Conservation (phyloP, 1,140 invertebrate species). For the Stegodyphus mimosarum region DNA sequence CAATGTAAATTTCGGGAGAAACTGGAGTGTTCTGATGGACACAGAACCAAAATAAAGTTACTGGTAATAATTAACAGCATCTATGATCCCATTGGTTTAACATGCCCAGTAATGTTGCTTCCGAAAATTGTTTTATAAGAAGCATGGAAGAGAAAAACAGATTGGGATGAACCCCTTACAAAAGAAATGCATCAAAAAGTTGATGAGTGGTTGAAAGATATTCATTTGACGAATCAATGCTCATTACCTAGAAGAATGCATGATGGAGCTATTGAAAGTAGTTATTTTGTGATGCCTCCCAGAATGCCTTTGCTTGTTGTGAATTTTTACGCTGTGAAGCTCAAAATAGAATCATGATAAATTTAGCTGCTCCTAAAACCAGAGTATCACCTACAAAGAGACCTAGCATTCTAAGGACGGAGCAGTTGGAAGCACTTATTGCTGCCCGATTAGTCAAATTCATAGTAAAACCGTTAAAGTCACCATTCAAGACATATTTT, state of each 20-base stretch:
- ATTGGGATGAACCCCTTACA: background rate
- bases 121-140: constrained; percentile 22
- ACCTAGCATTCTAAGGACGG: background rate
- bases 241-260: background rate
- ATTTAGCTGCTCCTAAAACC: background rate
- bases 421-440: background rate
- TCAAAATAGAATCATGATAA: no score
- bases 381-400: background rate
- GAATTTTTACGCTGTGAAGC: constrained; percentile 1
- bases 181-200: constrained; percentile 1
- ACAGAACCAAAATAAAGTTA: no score
- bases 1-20: no score
- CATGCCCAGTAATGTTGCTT: constrained; percentile 14
- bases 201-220: background rate
- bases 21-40: no score
- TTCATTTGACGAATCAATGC: background rate
- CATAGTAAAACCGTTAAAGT: background rate
- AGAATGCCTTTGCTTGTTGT: background rate
- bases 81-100: no score
- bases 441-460: background rate
- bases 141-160: background rate
- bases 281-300: background rate
- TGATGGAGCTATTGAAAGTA: background rate
- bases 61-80: background rate
- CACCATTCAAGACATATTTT: no score